These are phyloP conservation scores for Trachelus tabidus DNA, from an alignment of 2,888 invertebrate species.

Conservation along the genomic window DNA sequence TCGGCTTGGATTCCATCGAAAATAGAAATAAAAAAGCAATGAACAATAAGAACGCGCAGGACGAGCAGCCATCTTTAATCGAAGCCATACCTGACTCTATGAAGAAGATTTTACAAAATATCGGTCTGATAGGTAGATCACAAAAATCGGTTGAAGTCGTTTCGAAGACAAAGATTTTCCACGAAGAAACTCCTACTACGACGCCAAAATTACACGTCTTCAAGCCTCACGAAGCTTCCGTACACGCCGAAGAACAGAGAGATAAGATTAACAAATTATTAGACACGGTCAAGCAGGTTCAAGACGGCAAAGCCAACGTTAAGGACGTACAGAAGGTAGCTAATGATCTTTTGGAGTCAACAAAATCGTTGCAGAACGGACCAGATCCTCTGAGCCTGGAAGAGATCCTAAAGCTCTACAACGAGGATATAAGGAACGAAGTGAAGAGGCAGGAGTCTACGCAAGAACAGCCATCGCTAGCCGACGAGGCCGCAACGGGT, in stretches of 20 bases:
- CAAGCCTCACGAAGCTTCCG: slow-evolving; percentile 56
- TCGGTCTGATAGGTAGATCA: slow-evolving; percentile 55
- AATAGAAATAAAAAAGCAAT: slow-evolving; percentile 50
- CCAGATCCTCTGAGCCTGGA: slow-evolving; percentile 59
- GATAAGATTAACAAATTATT: slow-evolving; percentile 62
- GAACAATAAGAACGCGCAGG: slow-evolving; percentile 16
- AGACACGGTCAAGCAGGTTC: slow-evolving; percentile 56
- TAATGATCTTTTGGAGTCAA: slow-evolving; percentile 47
- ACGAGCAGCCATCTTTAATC: slow-evolving; percentile 32
- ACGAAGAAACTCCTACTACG: slow-evolving; percentile 12
- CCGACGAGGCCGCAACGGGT: slow-evolving; percentile 45
- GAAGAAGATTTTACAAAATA: slow-evolving; percentile 61
- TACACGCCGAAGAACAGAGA: slow-evolving; percentile 67
- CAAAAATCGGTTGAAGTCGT: slow-evolving; percentile 1
- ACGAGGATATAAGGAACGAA: slow-evolving; percentile 59
- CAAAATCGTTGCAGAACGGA: slow-evolving; percentile 52
- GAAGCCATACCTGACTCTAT: slow-evolving; percentile 60
- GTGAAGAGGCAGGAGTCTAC: slow-evolving; percentile 54
- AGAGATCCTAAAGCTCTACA: slow-evolving; percentile 54
- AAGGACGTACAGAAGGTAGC: slow-evolving; percentile 51
- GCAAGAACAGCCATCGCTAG: slow-evolving; percentile 32
- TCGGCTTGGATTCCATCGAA: slow-evolving; percentile 59
- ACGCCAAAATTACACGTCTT: slow-evolving; percentile 57
- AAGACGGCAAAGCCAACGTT: slow-evolving; percentile 55
- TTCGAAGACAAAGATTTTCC: slow-evolving; percentile 8